Percentiles rank a stretch among this genome's conserved stretches.
Evolutionary conservation across 2,113 vertebrate genomes (phyloP).

Genomic region (Noctilio leporinus): DNA sequence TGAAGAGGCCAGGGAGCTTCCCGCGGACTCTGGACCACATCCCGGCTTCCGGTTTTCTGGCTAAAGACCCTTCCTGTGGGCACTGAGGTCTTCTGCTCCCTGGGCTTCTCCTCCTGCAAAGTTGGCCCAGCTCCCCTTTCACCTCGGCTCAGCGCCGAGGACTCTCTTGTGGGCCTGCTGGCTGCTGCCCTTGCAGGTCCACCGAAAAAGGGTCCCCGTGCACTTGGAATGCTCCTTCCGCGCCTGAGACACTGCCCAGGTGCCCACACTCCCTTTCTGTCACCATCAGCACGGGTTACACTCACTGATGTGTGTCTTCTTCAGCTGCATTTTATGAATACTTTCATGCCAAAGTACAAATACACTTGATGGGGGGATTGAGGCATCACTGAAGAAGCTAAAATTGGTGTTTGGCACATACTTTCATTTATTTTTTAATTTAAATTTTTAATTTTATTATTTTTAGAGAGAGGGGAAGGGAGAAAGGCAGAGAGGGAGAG

Average conservation of each 20-base stretch:
- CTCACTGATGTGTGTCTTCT: background rate
- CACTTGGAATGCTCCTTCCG: background rate
- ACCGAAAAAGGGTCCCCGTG: rapidly evolving
- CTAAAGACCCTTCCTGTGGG: background rate
- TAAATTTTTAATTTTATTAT: no score
- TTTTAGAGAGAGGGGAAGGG: no score
- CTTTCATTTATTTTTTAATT: no score
- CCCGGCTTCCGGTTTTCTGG: background rate
- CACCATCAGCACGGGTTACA: background rate
- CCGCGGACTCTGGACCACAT: background rate
- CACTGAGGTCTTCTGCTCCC: background rate
- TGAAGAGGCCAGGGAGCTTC: background rate
- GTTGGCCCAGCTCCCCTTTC: background rate
- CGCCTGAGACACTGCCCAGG: background rate
- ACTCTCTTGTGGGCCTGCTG: background rate
- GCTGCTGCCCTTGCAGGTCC: background rate
- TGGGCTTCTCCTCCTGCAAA: background rate
- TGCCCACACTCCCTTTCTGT: rapidly evolving
- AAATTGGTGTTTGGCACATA: background rate
- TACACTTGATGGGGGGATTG: background rate
- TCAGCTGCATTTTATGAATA: background rate
- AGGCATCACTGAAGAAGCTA: background rate
- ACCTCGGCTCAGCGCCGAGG: background rate
- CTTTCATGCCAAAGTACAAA: background rate
- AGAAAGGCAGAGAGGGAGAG: no score